A percentile compares a stretch with the other conserved stretches of the same genome.
These are phyloP conservation scores for Agonopterix heracliana DNA, from an alignment of 2,888 invertebrate species.

Conservation along the genomic window DNA sequence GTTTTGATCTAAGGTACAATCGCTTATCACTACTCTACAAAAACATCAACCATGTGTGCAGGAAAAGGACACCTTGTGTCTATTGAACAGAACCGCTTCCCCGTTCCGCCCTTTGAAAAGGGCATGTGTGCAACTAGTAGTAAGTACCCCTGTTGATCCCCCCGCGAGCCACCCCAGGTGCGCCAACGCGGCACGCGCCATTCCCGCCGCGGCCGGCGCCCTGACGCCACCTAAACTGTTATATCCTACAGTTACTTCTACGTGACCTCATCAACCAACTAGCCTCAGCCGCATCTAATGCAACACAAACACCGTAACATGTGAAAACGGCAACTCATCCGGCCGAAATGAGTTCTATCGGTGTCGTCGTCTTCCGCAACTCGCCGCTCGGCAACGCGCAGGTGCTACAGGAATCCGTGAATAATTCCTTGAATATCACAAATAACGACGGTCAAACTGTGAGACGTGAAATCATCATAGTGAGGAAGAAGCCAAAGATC, in stretches of 20 bases:
- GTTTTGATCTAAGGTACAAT: too few relatives aligned
- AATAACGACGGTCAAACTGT: conserved; percentile 58
- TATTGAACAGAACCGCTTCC: conserved; percentile 41
- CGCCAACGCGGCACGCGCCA: conserved; percentile 71
- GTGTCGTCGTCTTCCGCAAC: conserved; percentile 77
- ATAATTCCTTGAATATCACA: conserved; percentile 75
- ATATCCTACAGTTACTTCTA: conserved; percentile 35
- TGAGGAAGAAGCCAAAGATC: conserved; percentile 66
- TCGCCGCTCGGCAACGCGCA: conserved; percentile 76
- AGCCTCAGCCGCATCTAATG: conserved; percentile 36
- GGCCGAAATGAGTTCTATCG: conserved; percentile 72
- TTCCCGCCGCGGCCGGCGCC: conserved; percentile 66
- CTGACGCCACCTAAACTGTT: conserved; percentile 59
- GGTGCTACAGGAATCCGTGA: conserved; percentile 80
- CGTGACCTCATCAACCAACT: conserved; percentile 36
- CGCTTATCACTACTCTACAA: too few relatives aligned
- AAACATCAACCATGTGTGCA: conserved; percentile 8
- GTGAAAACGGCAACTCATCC: conserved; percentile 54
- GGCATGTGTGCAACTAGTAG: conserved; percentile 75
- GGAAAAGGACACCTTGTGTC: conserved; percentile 9
- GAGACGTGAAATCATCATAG: conserved; percentile 70
- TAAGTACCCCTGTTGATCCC: conserved; percentile 75
- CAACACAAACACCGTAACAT: conserved; percentile 53
- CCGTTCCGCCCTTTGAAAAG: conserved; percentile 62
- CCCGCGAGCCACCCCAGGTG: conserved; percentile 71